These are phyloP conservation scores for Pseudoips prasinana DNA, from an alignment of 2,888 invertebrate species.

Conservation along the genomic window DNA sequence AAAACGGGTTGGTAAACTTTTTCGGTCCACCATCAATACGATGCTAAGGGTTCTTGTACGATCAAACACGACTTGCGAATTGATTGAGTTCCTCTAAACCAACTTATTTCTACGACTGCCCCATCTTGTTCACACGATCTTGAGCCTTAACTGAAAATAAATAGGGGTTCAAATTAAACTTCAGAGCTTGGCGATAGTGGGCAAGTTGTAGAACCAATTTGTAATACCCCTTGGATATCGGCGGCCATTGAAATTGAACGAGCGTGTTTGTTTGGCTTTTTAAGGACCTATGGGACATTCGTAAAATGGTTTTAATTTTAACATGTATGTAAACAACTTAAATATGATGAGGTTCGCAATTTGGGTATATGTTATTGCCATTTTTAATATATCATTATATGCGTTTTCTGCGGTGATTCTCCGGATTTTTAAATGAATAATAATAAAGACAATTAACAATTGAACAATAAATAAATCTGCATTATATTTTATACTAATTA, in stretches of 20 bases:
- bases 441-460: no score
- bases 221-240: conserved; percentile 51
- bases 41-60: conserved; percentile 52
- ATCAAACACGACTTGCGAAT: conserved; percentile 69
- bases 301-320: conserved; percentile 8
- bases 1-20: conserved; percentile 15
- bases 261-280: conserved; percentile 57
- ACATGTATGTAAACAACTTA: no score
- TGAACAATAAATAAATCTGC: no score
- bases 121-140: conserved; percentile 17
- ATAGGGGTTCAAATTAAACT: conserved; percentile 23
- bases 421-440: no score
- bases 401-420: no score
- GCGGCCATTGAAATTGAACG: conserved; percentile 58
- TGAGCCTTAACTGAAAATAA: conserved; percentile 22
- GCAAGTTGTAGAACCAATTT: conserved; percentile 33
- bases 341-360: no score
- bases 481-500: no score
- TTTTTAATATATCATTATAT: no score
- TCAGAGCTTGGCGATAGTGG: conserved; percentile 1
- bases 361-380: no score
- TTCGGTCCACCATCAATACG: conserved; percentile 13
- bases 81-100: conserved; percentile 55
- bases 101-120: conserved; percentile 22
- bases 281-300: conserved; percentile 15